Evolutionary conservation across 2,888 invertebrate species (phyloP), one percentile per base, ranked within the genome.

Genomic region (Coenonympha glycerion): DNA sequence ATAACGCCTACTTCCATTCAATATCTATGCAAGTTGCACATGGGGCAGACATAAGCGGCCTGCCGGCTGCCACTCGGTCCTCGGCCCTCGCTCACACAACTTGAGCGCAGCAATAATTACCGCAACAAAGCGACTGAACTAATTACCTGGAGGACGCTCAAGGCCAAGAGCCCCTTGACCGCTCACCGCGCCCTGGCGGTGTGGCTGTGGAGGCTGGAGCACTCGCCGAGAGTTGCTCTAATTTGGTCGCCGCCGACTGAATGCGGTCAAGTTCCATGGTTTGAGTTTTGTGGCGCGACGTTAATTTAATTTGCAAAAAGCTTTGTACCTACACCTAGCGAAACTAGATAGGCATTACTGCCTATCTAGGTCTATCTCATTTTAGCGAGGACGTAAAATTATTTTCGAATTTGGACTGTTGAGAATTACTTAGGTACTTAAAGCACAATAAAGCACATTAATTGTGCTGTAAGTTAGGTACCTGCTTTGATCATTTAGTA

Each of bases 101-200:
- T 31, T 2, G 18, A 31, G 19, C 42, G 26, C 15, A 15, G 22
- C 31, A 44, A 44, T 59, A 55, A 59, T 59, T 50, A 58, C 37
- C 39, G 42, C 39, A 57, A 59, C 50, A 57, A 58, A 49, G 49
- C 52, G 45, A 39, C 49, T 48, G 57, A 49, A 55, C 47, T 57
- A 60, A 60, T 57, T 56, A 57, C 21, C 53, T 47, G 15, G 33
- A 57, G 55, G 31, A 53, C 53, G 49, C 48, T 49, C 53, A 52
- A 47, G 52, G 50, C 46, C 52, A 48, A 52, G 54, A 56, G 53
- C 54, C 49, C 37, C 55, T 58, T 58, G 58, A 61, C 60, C 59
- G 57, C 53, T 51, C 59, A n/a, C n/a, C n/a, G n/a, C n/a, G n/a
- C n/a, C n/a, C n/a, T n/a, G n/a, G n/a, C n/a, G n/a, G n/a, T n/a